Percentiles rank a stretch among this genome's conserved stretches.
Evolutionary conservation across 1,140 invertebrate species (phyloP).

Genomic region (Plutomurus gul): DNA sequence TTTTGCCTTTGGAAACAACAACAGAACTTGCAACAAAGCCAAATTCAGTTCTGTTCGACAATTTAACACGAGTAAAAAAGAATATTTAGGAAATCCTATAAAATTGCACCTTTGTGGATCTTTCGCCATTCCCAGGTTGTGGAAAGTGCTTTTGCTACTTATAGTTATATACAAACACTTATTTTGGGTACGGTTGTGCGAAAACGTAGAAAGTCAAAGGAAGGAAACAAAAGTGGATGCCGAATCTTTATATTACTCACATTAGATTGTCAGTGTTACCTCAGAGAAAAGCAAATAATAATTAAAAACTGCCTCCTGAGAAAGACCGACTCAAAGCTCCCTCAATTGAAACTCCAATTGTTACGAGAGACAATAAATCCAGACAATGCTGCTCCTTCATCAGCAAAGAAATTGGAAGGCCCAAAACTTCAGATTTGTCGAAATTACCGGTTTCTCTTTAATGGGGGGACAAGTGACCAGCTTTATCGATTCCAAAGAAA

Average conservation of each 20-base stretch:
- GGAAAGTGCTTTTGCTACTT: background rate
- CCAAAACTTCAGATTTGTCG: background rate
- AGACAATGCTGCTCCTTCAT: background rate
- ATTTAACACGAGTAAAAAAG: background rate
- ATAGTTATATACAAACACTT: background rate
- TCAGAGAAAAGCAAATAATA: background rate
- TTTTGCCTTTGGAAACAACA: background rate
- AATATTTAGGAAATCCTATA: background rate
- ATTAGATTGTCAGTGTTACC: too few relatives aligned
- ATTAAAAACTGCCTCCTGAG: background rate
- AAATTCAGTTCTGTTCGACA: background rate
- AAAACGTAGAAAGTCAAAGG: background rate
- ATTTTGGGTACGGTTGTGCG: background rate
- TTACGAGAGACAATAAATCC: background rate
- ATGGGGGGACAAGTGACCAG: background rate
- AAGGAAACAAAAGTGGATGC: background rate
- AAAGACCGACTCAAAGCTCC: background rate
- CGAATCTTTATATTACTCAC: background rate
- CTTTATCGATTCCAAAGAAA: background rate
- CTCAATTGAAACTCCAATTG: background rate
- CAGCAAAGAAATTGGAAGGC: background rate
- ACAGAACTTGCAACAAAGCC: background rate
- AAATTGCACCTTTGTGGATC: background rate
- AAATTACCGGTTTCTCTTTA: background rate
- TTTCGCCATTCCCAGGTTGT: background rate